Evolutionary conservation across 64 coral and sea anemone genomes (phyloP).

Genomic region (Dendronephthya gigantea): DNA sequence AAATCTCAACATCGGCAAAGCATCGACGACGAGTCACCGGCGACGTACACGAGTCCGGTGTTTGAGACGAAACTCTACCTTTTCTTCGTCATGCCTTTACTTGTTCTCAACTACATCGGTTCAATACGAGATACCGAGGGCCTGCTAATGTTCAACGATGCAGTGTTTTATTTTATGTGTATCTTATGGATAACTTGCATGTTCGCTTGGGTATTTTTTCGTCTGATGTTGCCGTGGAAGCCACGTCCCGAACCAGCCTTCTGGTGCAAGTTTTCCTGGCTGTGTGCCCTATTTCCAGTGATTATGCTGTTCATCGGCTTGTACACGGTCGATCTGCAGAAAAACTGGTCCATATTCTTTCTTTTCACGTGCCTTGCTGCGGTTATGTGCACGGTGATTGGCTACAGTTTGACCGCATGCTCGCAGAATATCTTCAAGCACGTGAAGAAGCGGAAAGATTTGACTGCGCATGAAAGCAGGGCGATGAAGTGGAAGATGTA

Average conservation of each 20-base stretch:
- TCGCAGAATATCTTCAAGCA: background rate
- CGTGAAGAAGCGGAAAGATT: background rate
- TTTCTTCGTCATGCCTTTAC: conserved; percentile 51
- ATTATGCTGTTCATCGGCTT: background rate
- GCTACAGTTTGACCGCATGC: background rate
- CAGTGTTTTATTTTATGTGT: background rate
- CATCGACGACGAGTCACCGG: background rate
- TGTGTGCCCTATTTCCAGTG: background rate
- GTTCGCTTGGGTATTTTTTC: background rate
- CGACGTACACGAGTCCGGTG: conserved; percentile 11
- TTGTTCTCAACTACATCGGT: conserved; percentile 63
- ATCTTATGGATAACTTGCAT: background rate
- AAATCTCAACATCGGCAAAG: conserved; percentile 22
- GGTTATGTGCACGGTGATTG: background rate
- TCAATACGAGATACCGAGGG: conserved; percentile 38
- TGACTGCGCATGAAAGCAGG: background rate
- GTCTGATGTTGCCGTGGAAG: background rate
- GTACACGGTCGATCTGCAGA: background rate
- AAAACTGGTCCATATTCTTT: conserved; percentile 9
- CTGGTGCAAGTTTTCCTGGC: background rate
- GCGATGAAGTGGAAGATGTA: background rate
- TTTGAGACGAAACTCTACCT: conserved; percentile 52
- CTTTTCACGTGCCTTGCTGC: background rate
- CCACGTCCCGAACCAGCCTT: background rate
- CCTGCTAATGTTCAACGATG: background rate